A percentile compares a stretch with the other conserved stretches of the same genome.
These are phyloP conservation scores for Epistrophe grossulariae DNA, from an alignment of 2,888 invertebrate genomes.

Conservation along the genomic window DNA sequence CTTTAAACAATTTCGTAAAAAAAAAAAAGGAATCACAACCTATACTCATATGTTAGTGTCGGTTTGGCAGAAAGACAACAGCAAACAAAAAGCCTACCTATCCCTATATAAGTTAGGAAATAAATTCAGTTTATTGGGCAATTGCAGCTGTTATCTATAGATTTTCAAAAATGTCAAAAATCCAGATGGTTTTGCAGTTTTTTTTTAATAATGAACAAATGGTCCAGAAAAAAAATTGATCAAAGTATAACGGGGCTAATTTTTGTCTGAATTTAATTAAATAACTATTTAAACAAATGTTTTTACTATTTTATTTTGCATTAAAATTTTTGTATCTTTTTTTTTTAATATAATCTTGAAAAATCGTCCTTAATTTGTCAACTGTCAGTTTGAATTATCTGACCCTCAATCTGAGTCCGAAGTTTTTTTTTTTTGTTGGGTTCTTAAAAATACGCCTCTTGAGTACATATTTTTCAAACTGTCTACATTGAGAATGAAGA, in stretches of 20 bases:
- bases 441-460: constrained; percentile 28
- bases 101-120: constrained; percentile 1
- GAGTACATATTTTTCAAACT: constrained; percentile 19
- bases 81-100: constrained; percentile 10
- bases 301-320: neutral
- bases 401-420: constrained; percentile 23
- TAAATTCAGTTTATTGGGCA: constrained; percentile 38
- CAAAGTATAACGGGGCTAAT: neutral
- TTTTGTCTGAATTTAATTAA: neutral
- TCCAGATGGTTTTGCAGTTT: neutral
- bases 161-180: constrained; percentile 60
- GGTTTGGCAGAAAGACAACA: neutral
- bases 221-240: neutral
- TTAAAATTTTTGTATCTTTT: neutral
- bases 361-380: constrained; percentile 54
- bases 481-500: constrained; percentile 29
- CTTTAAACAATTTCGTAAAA: constrained; percentile 31
- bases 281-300: neutral
- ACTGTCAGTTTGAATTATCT: constrained; percentile 38
- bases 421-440: neutral
- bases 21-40: constrained; percentile 14
- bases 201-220: constrained; percentile 12
- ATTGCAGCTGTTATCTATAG: constrained; percentile 64
- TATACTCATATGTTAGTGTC: neutral
- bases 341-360: neutral